These are phyloP conservation scores for Colletes latitarsis DNA, from an alignment of 1,140 invertebrate genomes.

Conservation along the genomic window DNA sequence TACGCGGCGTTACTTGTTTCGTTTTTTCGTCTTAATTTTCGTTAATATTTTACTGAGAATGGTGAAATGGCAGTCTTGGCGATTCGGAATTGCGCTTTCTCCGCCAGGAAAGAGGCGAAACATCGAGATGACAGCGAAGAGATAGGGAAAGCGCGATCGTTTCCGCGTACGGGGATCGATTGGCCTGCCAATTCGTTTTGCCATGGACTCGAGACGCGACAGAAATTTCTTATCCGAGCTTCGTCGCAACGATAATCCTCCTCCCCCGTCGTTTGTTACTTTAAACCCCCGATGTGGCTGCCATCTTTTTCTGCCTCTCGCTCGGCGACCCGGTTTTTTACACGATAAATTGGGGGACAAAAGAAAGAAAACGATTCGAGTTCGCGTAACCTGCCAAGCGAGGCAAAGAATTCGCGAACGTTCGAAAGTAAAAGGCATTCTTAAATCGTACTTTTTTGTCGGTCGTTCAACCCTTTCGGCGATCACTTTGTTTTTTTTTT, in stretches of 20 bases:
- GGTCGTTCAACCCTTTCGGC: not conserved
- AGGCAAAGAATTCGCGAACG: not conserved
- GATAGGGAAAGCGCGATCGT: constrained; percentile 28
- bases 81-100: constrained; percentile 52
- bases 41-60: constrained; percentile 47
- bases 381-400: not conserved
- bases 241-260: not conserved
- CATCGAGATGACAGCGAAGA: constrained; percentile 52
- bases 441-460: not conserved
- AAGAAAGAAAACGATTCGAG: not conserved
- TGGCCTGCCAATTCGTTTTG: constrained; percentile 43
- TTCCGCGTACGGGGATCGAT: constrained; percentile 37
- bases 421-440: not conserved
- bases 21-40: not conserved
- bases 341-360: not conserved
- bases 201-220: constrained; percentile 4
- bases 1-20: constrained; percentile 35
- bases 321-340: not conserved
- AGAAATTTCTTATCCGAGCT: not conserved
- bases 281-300: not conserved
- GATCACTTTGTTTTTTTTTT: not conserved
- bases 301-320: not conserved
- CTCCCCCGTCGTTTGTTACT: not conserved
- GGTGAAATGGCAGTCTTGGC: constrained; percentile 62
- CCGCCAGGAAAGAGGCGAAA: constrained; percentile 49